Evolutionary conservation across 2,797 vertebrate species (phyloP).

Genomic region (Sarcophilus harrisii): DNA sequence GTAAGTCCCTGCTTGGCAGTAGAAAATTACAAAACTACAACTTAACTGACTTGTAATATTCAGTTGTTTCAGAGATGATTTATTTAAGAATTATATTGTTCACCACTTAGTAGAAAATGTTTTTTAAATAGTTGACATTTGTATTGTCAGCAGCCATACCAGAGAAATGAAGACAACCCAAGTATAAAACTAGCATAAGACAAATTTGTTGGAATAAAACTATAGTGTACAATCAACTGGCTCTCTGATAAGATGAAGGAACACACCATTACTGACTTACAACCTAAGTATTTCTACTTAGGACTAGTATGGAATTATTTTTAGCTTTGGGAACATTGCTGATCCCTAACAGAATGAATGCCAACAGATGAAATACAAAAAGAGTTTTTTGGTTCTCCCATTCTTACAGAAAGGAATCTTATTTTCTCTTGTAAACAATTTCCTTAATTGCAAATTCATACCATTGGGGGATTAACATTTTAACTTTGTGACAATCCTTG

Average conservation of each 20-base stretch:
- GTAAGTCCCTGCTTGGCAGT: not conserved
- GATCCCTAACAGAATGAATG: not conserved
- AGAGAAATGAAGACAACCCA: not conserved
- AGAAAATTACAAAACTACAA: not conserved
- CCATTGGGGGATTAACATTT: not conserved
- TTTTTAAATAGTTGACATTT: not conserved
- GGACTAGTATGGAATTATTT: not conserved
- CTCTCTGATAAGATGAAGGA: not conserved
- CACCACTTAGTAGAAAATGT: not conserved
- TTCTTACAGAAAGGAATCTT: not conserved
- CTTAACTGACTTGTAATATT: not conserved
- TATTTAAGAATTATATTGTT: not conserved
- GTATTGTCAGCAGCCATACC: not conserved
- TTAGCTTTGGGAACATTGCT: not conserved
- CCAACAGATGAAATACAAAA: not conserved
- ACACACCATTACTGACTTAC: not conserved
- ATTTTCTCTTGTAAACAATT: not conserved
- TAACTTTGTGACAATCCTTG: not conserved
- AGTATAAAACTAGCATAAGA: not conserved
- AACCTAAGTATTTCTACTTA: not conserved
- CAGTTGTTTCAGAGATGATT: not conserved
- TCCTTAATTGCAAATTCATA: not conserved
- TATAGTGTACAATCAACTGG: not conserved
- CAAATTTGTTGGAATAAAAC: not conserved
- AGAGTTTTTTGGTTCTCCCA: not conserved